phyloP scores from a whole-genome alignment of 1,140 invertebrate genomes.

The Drosophila yakuba region DNA sequence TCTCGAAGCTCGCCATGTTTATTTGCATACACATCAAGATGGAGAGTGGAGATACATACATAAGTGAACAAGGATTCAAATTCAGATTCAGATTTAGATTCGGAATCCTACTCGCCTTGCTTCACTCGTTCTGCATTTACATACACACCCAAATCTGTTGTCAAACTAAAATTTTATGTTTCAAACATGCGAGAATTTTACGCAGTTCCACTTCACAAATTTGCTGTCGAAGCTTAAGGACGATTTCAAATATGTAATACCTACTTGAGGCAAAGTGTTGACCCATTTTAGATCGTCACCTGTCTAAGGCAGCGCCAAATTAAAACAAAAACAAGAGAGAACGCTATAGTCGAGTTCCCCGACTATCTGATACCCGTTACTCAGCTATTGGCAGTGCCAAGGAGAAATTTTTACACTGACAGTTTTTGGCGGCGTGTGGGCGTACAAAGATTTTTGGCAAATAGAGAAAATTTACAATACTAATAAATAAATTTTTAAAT shows the following conservation, averaged over 20 bases:
- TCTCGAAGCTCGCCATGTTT: constrained; percentile 43
- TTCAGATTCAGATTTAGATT: constrained; percentile 23
- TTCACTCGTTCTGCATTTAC: constrained; percentile 42
- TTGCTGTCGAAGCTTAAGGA: neutral
- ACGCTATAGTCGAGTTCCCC: too few relatives aligned
- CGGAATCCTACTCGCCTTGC: constrained; percentile 24
- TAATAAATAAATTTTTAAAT: too few relatives aligned
- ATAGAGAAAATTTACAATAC: too few relatives aligned
- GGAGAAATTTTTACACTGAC: too few relatives aligned
- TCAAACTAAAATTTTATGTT: constrained; percentile 48
- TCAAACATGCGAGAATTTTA: constrained; percentile 38
- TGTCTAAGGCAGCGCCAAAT: neutral
- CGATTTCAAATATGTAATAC: constrained; percentile 22
- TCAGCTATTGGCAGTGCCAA: too few relatives aligned
- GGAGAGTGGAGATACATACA: constrained; percentile 43
- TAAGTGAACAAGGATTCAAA: constrained; percentile 29
- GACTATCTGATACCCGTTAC: too few relatives aligned
- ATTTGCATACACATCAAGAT: constrained; percentile 58
- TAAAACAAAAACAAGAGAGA: neutral
- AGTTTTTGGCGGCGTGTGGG: too few relatives aligned
- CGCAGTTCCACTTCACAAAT: constrained; percentile 38
- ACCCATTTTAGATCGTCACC: constrained; percentile 10
- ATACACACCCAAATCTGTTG: constrained; percentile 51
- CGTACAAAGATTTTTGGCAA: too few relatives aligned
- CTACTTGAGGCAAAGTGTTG: constrained; percentile 5